Evolutionary conservation across 2,888 invertebrate genomes (phyloP).

Genomic region (Limnephilus marmoratus): DNA sequence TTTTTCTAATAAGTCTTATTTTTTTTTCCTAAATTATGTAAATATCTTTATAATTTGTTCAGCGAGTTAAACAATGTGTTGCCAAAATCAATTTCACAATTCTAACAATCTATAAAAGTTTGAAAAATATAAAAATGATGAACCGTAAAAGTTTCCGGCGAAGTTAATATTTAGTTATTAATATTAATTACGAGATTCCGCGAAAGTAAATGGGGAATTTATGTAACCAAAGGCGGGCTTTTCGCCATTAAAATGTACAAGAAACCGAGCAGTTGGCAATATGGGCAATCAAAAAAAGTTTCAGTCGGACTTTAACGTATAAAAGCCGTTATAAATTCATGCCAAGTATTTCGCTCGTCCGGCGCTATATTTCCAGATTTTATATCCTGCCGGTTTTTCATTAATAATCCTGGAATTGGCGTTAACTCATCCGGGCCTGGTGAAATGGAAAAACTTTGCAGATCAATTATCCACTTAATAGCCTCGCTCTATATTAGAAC

Average conservation of each 20-base stretch:
- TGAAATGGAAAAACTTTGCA: constrained; percentile 65
- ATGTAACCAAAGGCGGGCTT: constrained; percentile 22
- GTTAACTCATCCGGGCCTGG: constrained; percentile 60
- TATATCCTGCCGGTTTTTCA: constrained; percentile 64
- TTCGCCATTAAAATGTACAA: constrained; percentile 3
- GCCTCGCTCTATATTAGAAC: constrained; percentile 16
- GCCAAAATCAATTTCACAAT: neutral
- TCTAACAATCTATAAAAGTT: neutral
- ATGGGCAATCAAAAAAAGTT: constrained; percentile 52
- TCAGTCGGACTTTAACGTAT: constrained; percentile 48
- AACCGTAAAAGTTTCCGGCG: constrained; percentile 1
- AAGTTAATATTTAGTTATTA: constrained; percentile 40
- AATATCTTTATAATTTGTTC: neutral
- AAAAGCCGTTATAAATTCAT: constrained; percentile 57
- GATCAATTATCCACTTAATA: constrained; percentile 66
- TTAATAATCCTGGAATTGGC: constrained; percentile 64
- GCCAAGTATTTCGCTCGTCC: constrained; percentile 58
- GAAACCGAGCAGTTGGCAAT: constrained; percentile 41
- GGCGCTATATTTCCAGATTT: constrained; percentile 60
- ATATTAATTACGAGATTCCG: constrained; percentile 23
- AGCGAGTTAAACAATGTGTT: neutral
- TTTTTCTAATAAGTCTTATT: too few species aligned
- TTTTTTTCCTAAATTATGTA: neutral
- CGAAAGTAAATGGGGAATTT: constrained; percentile 23
- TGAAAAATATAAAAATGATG: neutral